These are phyloP conservation scores for Aphyosemion australe DNA, from an alignment of 2,113 vertebrate species.

Conservation along the genomic window DNA sequence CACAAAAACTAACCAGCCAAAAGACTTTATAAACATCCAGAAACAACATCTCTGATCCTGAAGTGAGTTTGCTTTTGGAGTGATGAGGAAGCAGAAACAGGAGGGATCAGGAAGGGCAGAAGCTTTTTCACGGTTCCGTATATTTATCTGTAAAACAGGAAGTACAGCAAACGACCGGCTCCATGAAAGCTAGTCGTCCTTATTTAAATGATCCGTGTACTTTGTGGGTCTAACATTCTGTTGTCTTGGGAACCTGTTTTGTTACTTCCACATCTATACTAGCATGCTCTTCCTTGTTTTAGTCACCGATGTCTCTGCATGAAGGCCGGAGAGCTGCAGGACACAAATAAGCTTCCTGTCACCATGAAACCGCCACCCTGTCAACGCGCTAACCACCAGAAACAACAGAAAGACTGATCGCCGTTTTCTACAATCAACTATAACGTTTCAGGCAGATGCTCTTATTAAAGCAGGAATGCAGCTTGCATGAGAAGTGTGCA, in stretches of 20 bases:
- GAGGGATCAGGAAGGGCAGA: no score
- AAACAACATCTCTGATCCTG: not conserved
- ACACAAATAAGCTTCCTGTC: constrained; percentile 39
- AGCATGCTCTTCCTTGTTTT: constrained; percentile 36
- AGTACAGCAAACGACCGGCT: no score
- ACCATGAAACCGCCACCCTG: not conserved
- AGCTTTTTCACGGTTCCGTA: no score
- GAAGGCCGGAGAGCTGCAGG: constrained; percentile 18
- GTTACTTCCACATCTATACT: constrained; percentile 40
- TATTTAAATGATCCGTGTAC: not conserved
- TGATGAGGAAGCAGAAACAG: no score
- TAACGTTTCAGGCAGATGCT: not conserved
- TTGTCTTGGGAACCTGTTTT: constrained; percentile 26
- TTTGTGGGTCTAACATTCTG: constrained; percentile 9
- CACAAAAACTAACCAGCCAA: not conserved
- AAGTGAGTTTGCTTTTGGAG: no score
- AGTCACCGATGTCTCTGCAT: constrained; percentile 8
- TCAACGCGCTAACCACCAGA: not conserved
- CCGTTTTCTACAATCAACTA: not conserved
- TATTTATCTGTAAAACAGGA: no score
- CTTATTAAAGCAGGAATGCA: not conserved
- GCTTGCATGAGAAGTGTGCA: constrained; percentile 7
- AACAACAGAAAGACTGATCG: not conserved
- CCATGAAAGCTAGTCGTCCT: no score
- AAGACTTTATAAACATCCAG: not conserved